phyloP scores from a whole-genome alignment of 2,113 vertebrate genomes.

The Marmota flaviventris region DNA sequence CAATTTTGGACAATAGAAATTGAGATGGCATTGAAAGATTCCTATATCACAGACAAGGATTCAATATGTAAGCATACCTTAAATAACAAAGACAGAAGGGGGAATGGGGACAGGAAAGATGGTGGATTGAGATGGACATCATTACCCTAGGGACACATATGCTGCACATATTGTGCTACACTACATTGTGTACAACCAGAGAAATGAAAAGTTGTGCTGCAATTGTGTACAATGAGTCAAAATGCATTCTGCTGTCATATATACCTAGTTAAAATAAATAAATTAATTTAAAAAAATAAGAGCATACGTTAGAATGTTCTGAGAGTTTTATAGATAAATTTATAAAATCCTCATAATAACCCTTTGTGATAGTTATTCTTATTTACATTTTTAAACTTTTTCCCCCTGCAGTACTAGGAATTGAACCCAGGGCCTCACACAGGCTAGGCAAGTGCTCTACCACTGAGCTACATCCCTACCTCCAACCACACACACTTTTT shows the following conservation, averaged over 20 bases:
- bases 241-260: too few species aligned
- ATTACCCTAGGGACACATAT: too few species aligned
- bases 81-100: not conserved
- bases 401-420: not conserved
- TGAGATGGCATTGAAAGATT: not conserved
- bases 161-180: too few species aligned
- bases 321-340: not conserved
- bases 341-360: not conserved
- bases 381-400: conserved; percentile 12
- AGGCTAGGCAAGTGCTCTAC: not conserved
- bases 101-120: too few species aligned
- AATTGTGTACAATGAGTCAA: too few species aligned
- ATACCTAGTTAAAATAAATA: too few species aligned
- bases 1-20: not conserved
- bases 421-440: not conserved
- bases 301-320: not conserved
- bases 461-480: not conserved
- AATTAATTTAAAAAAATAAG: not conserved
- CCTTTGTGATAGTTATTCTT: not conserved
- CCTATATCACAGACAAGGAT: not conserved
- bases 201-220: too few species aligned
- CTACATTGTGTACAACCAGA: too few species aligned
- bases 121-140: too few species aligned
- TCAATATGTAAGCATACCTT: not conserved
- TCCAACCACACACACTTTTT: not conserved